phyloP scores from a whole-genome alignment of 2,888 invertebrate species.

The Eristalis intricaria region DNA sequence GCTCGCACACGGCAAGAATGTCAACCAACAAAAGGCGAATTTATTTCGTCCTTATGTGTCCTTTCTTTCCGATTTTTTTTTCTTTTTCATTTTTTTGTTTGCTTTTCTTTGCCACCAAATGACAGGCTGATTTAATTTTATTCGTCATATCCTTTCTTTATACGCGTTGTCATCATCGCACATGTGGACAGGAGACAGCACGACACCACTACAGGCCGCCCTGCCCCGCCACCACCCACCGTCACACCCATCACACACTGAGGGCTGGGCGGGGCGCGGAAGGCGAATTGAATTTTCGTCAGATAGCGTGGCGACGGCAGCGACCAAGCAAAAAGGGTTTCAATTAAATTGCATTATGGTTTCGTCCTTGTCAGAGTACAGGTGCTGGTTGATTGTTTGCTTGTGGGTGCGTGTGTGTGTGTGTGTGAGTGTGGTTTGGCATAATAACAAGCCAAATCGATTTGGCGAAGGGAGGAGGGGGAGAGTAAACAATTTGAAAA shows the following conservation, averaged over 20 bases:
- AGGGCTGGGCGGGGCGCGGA: not conserved
- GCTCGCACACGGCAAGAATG: conserved; percentile 38
- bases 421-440: conserved; percentile 1
- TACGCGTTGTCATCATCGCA: conserved; percentile 37
- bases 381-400: conserved; percentile 18
- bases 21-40: conserved; percentile 68
- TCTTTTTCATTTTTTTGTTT: conserved; percentile 19
- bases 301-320: not conserved
- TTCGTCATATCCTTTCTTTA: conserved; percentile 66
- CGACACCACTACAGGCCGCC: not conserved
- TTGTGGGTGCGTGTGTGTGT: conserved; percentile 5
- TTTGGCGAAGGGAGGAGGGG: not conserved
- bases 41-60: conserved; percentile 53
- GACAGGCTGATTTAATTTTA: conserved; percentile 72
- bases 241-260: not conserved
- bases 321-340: conserved; percentile 56
- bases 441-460: conserved; percentile 18
- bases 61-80: conserved; percentile 40
- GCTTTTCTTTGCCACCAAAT: conserved; percentile 54
- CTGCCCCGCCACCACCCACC: not conserved
- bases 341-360: conserved; percentile 70
- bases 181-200: not conserved
- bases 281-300: conserved; percentile 61
- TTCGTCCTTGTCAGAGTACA: conserved; percentile 50
- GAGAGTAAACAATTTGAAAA: conserved; percentile 45